Evolutionary conservation across 2,888 invertebrate genomes (phyloP).

Genomic region (Eupithecia inturbata): DNA sequence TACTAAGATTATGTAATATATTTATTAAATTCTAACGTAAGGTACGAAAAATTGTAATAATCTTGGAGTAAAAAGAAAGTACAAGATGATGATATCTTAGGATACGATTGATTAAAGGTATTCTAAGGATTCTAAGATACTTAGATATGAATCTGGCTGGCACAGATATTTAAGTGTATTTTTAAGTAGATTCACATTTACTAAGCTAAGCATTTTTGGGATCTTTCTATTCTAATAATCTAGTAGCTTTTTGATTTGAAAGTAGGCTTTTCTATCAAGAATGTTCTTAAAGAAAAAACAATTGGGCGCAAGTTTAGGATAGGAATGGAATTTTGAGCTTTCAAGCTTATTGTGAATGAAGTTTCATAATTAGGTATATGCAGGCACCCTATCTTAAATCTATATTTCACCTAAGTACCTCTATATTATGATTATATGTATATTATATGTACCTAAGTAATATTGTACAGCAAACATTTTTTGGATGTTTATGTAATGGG

Average conservation of each 20-base stretch:
- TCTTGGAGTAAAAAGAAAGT: constrained; percentile 14
- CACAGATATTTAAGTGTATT: constrained; percentile 48
- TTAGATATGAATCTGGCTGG: constrained; percentile 56
- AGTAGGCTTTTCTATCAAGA: constrained; percentile 11
- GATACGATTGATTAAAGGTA: constrained; percentile 15
- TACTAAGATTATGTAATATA: constrained; percentile 26
- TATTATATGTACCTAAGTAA: too few species aligned
- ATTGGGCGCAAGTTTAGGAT: constrained; percentile 5
- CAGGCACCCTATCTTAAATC: background rate
- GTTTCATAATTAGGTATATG: background rate
- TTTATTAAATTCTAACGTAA: constrained; percentile 6
- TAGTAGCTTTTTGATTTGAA: constrained; percentile 24
- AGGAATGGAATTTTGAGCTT: background rate
- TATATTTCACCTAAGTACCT: background rate
- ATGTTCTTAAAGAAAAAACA: background rate
- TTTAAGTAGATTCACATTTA: constrained; percentile 34
- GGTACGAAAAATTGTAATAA: background rate
- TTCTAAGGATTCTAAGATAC: constrained; percentile 9
- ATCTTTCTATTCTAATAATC: constrained; percentile 33
- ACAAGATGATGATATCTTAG: constrained; percentile 26
- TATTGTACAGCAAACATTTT: background rate
- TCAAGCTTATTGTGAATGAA: background rate
- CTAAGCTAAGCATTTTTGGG: constrained; percentile 41
- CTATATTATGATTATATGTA: too few species aligned
- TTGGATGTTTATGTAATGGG: background rate